Evolutionary conservation across 2,888 invertebrate genomes (phyloP).

Genomic region (Cacoxenus indagator): DNA sequence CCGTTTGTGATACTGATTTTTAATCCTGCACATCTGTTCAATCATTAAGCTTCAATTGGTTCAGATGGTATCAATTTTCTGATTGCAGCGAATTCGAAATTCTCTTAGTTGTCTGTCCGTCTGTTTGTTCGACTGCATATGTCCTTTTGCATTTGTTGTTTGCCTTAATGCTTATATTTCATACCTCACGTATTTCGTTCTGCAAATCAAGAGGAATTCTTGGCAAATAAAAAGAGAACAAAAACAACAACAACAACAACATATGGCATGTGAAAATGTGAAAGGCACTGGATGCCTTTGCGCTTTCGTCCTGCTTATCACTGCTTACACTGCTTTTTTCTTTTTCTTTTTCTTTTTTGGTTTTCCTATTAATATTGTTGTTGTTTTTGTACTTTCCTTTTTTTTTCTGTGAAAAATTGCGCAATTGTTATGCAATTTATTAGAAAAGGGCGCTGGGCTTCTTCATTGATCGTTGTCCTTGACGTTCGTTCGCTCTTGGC

Average conservation of each 20-base stretch:
- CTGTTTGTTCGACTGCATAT: neutral
- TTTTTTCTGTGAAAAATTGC: slow-evolving; percentile 51
- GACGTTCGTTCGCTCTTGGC: neutral
- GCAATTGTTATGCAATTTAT: slow-evolving; percentile 65
- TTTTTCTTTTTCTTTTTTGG: neutral
- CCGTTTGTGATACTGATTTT: too few relatives aligned
- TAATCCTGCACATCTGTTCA: neutral
- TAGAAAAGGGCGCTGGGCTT: slow-evolving; percentile 44
- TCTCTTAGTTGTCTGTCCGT: neutral
- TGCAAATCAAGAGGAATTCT: slow-evolving; percentile 4
- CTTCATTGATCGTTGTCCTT: neutral
- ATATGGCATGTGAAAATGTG: slow-evolving; percentile 12
- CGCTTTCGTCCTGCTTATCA: slow-evolving; percentile 37
- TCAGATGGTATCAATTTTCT: neutral
- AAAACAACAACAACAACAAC: too few relatives aligned
- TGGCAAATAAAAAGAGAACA: neutral
- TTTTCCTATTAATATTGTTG: slow-evolving; percentile 51
- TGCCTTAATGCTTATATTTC: slow-evolving; percentile 4
- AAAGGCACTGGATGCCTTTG: slow-evolving; percentile 38
- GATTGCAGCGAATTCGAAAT: too few relatives aligned
- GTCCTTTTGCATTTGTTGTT: neutral
- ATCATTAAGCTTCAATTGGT: neutral
- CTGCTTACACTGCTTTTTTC: slow-evolving; percentile 29
- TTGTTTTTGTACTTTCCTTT: slow-evolving; percentile 54
- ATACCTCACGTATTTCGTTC: neutral